Conservation (phyloP, 2,888 invertebrate genomes). For the Deilephila elpenor region DNA sequence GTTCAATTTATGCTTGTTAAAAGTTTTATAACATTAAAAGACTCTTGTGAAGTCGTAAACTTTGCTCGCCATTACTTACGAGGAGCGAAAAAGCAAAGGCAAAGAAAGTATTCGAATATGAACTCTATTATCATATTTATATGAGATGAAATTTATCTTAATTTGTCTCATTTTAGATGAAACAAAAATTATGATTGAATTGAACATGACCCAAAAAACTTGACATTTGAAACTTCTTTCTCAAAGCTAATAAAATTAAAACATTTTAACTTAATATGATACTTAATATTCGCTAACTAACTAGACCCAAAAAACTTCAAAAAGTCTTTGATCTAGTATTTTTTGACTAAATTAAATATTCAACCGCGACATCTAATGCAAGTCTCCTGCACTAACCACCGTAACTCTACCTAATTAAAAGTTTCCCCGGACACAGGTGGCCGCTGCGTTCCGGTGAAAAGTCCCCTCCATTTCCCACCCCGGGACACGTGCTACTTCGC, state of each 20-base stretch:
- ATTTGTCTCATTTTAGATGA: too few relatives aligned
- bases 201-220: too few relatives aligned
- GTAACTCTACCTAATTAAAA: conserved; percentile 61
- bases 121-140: not conserved
- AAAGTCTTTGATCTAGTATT: too few relatives aligned
- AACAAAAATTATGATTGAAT: too few relatives aligned
- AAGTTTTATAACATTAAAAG: conserved; percentile 36
- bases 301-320: too few relatives aligned
- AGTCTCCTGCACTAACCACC: conserved; percentile 40
- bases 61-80: conserved; percentile 31
- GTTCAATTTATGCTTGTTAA: conserved; percentile 45
- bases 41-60: conserved; percentile 30
- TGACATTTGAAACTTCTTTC: too few relatives aligned
- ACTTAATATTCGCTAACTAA: too few relatives aligned
- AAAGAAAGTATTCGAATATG: too few relatives aligned
- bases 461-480: conserved; percentile 65
- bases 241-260: too few relatives aligned
- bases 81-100: not conserved
- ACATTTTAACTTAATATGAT: too few relatives aligned
- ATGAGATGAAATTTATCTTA: not conserved
- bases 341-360: too few relatives aligned
- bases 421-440: conserved; percentile 71
- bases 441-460: conserved; percentile 62
- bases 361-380: conserved; percentile 26
- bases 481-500: conserved; percentile 74